These are phyloP conservation scores for Neoniphon sammara DNA, from an alignment of 2,797 vertebrate species.

Conservation along the genomic window DNA sequence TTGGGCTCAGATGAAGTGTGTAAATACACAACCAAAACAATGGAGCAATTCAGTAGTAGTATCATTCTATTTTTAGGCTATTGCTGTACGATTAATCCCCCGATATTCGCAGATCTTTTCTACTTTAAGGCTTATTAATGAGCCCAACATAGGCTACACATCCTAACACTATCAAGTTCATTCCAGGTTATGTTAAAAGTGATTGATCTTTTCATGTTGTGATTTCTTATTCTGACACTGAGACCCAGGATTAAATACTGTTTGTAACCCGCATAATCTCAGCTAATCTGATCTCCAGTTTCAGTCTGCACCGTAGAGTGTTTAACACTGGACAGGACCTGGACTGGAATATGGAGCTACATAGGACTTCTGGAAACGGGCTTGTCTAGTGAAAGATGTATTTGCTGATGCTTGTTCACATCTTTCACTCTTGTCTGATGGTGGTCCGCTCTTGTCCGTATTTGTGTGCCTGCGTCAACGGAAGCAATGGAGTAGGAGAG, in stretches of 20 bases:
- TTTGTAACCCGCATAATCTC: constrained; percentile 73
- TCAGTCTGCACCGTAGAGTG: constrained; percentile 59
- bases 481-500: constrained; percentile 81
- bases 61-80: too few relatives aligned
- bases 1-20: too few relatives aligned
- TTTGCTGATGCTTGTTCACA: constrained; percentile 77
- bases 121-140: too few relatives aligned
- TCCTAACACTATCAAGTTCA: too few relatives aligned
- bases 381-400: constrained; percentile 79
- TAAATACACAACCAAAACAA: too few relatives aligned
- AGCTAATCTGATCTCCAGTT: constrained; percentile 78
- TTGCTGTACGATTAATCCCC: too few relatives aligned
- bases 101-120: too few relatives aligned
- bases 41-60: too few relatives aligned
- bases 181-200: too few relatives aligned
- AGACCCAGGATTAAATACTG: constrained; percentile 69
- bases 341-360: constrained; percentile 50
- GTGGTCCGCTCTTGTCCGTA: constrained; percentile 82
- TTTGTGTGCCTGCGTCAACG: constrained; percentile 85
- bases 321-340: constrained; percentile 35
- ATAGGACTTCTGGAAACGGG: constrained; percentile 5
- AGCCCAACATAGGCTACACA: too few relatives aligned
- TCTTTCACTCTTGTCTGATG: constrained; percentile 76
- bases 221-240: constrained; percentile 55
- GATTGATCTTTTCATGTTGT: constrained; percentile 46